These are phyloP conservation scores for Numida meleagris DNA, from an alignment of 2,113 vertebrate species.

Conservation along the genomic window DNA sequence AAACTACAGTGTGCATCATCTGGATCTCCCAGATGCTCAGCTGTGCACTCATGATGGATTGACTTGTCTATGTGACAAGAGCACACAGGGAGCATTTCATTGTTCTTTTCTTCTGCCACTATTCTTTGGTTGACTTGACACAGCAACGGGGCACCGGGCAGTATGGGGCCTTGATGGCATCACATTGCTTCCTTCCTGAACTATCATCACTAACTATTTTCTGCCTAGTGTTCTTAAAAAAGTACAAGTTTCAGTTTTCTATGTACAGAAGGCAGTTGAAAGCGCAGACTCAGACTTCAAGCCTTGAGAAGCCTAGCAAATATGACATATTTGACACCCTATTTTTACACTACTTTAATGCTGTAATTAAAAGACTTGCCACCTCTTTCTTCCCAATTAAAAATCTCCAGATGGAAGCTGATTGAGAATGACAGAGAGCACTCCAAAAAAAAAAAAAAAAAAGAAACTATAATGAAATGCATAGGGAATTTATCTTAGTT, in stretches of 20 bases:
- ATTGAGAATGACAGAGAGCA: neutral
- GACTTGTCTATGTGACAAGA: conserved; percentile 54
- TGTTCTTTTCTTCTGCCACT: conserved; percentile 58
- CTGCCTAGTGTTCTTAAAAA: neutral
- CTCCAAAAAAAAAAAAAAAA: neutral
- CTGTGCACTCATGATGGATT: conserved; percentile 67
- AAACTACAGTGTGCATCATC: conserved; percentile 61
- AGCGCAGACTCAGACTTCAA: neutral
- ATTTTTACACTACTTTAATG: conserved; percentile 27
- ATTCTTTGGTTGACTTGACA: conserved; percentile 50
- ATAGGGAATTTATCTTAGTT: neutral
- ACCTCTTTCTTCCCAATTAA: conserved; percentile 36
- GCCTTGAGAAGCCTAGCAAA: neutral
- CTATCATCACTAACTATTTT: neutral
- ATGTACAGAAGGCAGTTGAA: neutral
- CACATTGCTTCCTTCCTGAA: neutral
- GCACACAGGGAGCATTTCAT: conserved; percentile 46
- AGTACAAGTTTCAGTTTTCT: neutral
- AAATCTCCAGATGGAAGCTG: conserved; percentile 37
- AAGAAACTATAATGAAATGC: neutral
- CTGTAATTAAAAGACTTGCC: conserved; percentile 27
- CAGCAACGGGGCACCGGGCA: neutral
- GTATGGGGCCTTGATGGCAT: neutral
- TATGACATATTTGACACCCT: neutral
- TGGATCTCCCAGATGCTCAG: conserved; percentile 70